Conservation (phyloP, 2,113 vertebrate genomes). For the Uria lomvia region DNA sequence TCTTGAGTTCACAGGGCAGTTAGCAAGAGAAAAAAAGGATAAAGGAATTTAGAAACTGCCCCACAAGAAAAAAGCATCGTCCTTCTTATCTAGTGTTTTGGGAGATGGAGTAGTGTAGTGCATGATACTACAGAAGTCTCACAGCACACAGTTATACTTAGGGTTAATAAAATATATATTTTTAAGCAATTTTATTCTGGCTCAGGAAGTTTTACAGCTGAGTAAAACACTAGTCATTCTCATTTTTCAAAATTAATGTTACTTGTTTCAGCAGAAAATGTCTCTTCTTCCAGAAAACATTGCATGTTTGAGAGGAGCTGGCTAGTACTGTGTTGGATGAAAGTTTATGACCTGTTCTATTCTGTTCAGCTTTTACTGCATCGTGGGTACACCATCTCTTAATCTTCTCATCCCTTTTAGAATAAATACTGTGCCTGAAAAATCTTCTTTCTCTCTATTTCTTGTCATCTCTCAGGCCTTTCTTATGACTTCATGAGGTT, state of each 20-base stretch:
- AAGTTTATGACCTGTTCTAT: neutral
- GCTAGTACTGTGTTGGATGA: neutral
- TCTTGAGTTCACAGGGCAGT: neutral
- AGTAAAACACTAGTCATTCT: neutral
- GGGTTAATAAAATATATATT: neutral
- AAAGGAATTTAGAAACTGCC: neutral
- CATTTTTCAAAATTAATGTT: neutral
- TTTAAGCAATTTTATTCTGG: neutral
- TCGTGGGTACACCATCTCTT: neutral
- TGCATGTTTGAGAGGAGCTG: neutral
- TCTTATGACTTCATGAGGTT: neutral
- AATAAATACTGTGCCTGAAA: neutral
- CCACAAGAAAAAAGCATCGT: neutral
- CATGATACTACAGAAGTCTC: neutral
- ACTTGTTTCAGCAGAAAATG: neutral
- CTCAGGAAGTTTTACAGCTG: neutral
- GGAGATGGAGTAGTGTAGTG: neutral
- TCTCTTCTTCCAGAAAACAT: neutral
- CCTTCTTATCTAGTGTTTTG: neutral
- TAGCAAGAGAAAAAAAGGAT: neutral
- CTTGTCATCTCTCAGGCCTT: neutral
- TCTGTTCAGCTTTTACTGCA: neutral
- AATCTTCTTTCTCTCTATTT: neutral
- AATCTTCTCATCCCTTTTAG: neutral
- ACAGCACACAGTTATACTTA: neutral